phyloP scores from a whole-genome alignment of 2,797 vertebrate species.

The Pogoniulus pusillus region DNA sequence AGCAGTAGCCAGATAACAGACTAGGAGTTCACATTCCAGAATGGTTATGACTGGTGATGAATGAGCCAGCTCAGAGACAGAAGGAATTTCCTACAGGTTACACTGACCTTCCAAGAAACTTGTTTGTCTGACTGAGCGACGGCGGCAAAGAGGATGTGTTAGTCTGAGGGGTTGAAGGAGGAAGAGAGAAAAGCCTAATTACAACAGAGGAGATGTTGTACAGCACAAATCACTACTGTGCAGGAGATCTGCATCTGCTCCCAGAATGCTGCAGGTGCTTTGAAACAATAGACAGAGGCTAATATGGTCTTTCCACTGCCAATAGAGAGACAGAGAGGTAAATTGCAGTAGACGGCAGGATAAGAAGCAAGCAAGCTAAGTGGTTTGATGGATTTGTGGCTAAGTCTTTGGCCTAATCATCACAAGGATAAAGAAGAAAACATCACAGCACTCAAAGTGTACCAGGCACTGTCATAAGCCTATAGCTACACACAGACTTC shows the following conservation, averaged over 20 bases:
- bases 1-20: slow-evolving; percentile 56
- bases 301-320: neutral
- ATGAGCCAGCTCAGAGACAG: slow-evolving; percentile 53
- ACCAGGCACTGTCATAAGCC: neutral
- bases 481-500: accelerated
- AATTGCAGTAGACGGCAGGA: neutral
- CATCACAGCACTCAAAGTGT: accelerated
- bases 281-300: neutral
- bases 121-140: slow-evolving; percentile 34
- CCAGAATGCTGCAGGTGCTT: neutral
- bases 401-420: neutral
- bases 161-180: neutral
- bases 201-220: neutral
- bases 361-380: neutral
- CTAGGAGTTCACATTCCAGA: slow-evolving; percentile 53
- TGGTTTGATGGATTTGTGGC: neutral
- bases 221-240: neutral
- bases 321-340: neutral
- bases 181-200: neutral
- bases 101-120: slow-evolving; percentile 53
- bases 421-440: neutral
- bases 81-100: slow-evolving; percentile 67
- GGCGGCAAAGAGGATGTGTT: neutral
- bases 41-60: slow-evolving; percentile 57
- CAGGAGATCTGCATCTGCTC: neutral